Percentiles rank a stretch among this genome's conserved stretches.
Evolutionary conservation across 1,140 invertebrate genomes (phyloP).

Genomic region (Temnothorax longispinosus): DNA sequence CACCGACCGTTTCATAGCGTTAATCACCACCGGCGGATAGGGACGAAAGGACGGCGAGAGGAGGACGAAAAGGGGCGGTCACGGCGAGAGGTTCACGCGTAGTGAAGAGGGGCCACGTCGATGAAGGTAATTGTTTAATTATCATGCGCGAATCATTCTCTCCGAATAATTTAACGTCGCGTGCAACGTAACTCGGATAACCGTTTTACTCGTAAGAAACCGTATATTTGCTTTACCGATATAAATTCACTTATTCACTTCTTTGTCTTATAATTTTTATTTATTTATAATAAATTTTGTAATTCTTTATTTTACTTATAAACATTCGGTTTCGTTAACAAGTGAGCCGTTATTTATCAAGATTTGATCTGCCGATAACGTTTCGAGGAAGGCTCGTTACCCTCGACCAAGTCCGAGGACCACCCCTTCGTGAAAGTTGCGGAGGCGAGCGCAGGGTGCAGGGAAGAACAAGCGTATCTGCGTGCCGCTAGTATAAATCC

Average conservation of each 20-base stretch:
- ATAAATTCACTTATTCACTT: background rate
- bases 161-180: conserved; percentile 7
- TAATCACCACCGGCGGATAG: conserved; percentile 38
- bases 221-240: background rate
- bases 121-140: conserved; percentile 81
- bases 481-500: conserved; percentile 79
- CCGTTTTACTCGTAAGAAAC: background rate
- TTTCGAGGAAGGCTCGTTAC: conserved; percentile 38
- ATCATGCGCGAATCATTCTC: conserved; percentile 54
- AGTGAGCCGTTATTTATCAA: conserved; percentile 31
- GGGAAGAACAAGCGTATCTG: conserved; percentile 60
- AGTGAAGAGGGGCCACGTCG: conserved; percentile 34
- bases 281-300: background rate
- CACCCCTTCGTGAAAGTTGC: conserved; percentile 66
- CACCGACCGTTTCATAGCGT: conserved; percentile 25
- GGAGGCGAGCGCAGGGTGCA: background rate
- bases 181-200: background rate
- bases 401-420: conserved; percentile 60
- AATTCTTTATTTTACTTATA: background rate
- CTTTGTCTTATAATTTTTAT: background rate
- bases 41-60: conserved; percentile 15
- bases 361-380: conserved; percentile 23
- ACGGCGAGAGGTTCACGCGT: conserved; percentile 1
- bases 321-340: conserved; percentile 31
- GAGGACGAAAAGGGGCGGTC: conserved; percentile 35